These are phyloP conservation scores for Stegastes partitus DNA, from an alignment of 2,113 vertebrate genomes.

Conservation along the genomic window DNA sequence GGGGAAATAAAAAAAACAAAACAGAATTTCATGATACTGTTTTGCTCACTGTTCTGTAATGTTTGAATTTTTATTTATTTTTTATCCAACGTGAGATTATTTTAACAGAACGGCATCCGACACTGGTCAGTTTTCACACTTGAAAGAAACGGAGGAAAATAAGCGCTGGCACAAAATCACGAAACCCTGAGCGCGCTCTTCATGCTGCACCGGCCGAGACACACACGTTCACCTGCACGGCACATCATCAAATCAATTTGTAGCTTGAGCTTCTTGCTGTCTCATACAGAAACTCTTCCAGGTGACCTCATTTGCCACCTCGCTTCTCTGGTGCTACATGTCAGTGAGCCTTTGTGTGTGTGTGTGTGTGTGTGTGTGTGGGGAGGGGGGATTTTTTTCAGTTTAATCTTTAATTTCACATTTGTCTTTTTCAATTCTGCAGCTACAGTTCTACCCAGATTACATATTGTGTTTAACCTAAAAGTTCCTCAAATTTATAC, in stretches of 20 bases:
- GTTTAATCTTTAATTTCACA: not conserved
- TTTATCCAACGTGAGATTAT: not conserved
- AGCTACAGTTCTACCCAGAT: not conserved
- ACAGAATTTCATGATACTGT: not conserved
- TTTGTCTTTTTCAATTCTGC: not conserved
- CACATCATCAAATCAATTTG: conserved; percentile 40
- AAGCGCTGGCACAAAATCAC: conserved; percentile 14
- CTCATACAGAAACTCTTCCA: conserved; percentile 50
- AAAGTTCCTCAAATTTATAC: not conserved
- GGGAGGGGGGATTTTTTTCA: too few relatives aligned
- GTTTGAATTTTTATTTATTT: not conserved
- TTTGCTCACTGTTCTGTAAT: not conserved
- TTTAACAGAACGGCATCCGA: conserved; percentile 2
- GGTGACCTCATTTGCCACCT: conserved; percentile 60
- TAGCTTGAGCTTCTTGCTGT: conserved; percentile 36
- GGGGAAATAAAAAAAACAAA: not conserved
- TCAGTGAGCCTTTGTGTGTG: not conserved
- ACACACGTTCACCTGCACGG: conserved; percentile 7
- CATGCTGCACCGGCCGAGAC: not conserved
- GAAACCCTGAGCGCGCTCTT: conserved; percentile 22
- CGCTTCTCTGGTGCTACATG: conserved; percentile 25
- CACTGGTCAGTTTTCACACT: conserved; percentile 24
- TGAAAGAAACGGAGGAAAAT: conserved; percentile 1
- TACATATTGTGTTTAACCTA: not conserved
- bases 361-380: not conserved